Conservation (phyloP, 2,888 invertebrate species). For the Hirtodrosophila confusa region DNA sequence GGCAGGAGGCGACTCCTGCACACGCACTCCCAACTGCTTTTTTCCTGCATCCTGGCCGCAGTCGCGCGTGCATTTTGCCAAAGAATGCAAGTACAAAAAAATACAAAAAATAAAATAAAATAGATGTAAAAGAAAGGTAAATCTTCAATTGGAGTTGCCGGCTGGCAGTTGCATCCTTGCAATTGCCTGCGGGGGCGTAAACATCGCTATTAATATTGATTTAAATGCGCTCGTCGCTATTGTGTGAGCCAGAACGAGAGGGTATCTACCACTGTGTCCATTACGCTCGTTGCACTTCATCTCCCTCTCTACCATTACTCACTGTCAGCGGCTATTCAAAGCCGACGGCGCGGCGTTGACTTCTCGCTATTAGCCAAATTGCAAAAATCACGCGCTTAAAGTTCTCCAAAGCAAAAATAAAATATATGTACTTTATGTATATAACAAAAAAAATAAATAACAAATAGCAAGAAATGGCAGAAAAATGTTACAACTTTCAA, state of each 20-base stretch:
- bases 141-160: slow-evolving; percentile 50
- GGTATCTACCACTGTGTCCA: slow-evolving; percentile 21
- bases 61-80: slow-evolving; percentile 27
- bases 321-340: slow-evolving; percentile 60
- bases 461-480: slow-evolving; percentile 1
- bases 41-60: slow-evolving; percentile 20
- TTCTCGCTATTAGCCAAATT: slow-evolving; percentile 68
- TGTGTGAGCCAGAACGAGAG: slow-evolving; percentile 1
- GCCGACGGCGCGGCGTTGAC: slow-evolving; percentile 57
- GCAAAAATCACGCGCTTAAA: slow-evolving; percentile 68
- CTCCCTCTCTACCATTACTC: slow-evolving; percentile 50
- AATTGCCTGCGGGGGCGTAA: slow-evolving; percentile 51
- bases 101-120: slow-evolving; percentile 14
- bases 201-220: slow-evolving; percentile 72
- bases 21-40: slow-evolving; percentile 18
- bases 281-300: slow-evolving; percentile 17
- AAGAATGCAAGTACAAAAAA: slow-evolving; percentile 24
- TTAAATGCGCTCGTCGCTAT: slow-evolving; percentile 47
- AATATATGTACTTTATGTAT: neutral
- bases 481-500: slow-evolving; percentile 39
- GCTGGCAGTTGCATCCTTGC: slow-evolving; percentile 40
- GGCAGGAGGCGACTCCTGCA: slow-evolving; percentile 37
- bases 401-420: slow-evolving; percentile 34
- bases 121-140: slow-evolving; percentile 48
- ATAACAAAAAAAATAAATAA: neutral